Evolutionary conservation across 2,113 vertebrate genomes (phyloP).

Genomic region (Tetraodon nigroviridis): DNA sequence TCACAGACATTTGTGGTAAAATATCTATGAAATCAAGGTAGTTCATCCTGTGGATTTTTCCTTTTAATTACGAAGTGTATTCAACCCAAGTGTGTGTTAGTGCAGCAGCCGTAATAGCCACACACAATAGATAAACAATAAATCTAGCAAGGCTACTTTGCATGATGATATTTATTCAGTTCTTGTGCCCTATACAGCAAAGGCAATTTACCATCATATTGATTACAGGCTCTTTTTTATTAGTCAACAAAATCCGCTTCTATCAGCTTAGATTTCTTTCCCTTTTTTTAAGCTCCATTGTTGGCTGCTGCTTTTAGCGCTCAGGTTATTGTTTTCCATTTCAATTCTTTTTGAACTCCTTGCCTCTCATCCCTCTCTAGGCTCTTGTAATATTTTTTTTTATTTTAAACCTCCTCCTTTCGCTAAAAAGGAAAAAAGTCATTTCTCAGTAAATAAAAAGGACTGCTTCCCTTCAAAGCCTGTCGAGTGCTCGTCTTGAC

Average conservation of each 20-base stretch:
- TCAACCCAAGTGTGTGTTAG: background rate
- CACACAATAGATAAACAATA: background rate
- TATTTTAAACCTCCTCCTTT: constrained; percentile 12
- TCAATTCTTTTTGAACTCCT: constrained; percentile 44
- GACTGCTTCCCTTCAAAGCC: constrained; percentile 61
- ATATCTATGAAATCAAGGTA: background rate
- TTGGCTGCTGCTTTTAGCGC: constrained; percentile 50
- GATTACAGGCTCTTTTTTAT: constrained; percentile 53
- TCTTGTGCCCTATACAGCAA: constrained; percentile 35
- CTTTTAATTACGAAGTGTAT: too few species aligned
- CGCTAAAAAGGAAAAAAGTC: constrained; percentile 32
- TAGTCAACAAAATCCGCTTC: constrained; percentile 52
- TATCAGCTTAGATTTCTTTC: constrained; percentile 29
- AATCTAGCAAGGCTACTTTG: background rate
- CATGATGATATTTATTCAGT: constrained; percentile 1
- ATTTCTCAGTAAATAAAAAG: constrained; percentile 58
- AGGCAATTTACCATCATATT: constrained; percentile 60
- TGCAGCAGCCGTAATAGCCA: background rate
- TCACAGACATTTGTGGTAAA: too few species aligned
- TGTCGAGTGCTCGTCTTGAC: constrained; percentile 59
- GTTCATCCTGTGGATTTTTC: background rate
- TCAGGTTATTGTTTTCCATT: constrained; percentile 54
- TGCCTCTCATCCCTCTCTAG: constrained; percentile 33
- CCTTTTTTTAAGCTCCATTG: constrained; percentile 2
- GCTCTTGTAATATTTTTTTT: constrained; percentile 45